Evolutionary conservation across 1,140 invertebrate genomes (phyloP).

Genomic region (Cydia strobilella): DNA sequence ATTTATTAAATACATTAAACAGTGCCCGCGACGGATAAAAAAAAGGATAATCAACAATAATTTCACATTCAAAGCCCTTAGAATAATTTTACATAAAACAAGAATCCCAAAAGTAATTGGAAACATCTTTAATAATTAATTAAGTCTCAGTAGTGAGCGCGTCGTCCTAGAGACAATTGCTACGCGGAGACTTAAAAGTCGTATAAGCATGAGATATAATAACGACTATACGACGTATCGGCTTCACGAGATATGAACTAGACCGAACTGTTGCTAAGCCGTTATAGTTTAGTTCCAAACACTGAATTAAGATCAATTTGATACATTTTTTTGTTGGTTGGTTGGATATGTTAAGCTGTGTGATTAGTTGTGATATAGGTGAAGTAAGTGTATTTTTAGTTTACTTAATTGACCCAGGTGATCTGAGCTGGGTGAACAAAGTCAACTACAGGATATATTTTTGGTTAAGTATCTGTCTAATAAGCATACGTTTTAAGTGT

Average conservation of each 20-base stretch:
- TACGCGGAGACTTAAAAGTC: neutral
- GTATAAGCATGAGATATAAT: neutral
- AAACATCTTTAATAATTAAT: constrained; percentile 8
- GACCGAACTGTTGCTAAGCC: constrained; percentile 5
- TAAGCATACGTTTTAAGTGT: too few species aligned
- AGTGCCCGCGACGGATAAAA: neutral
- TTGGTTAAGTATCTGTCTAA: too few species aligned
- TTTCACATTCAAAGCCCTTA: constrained; percentile 6
- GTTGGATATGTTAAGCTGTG: neutral
- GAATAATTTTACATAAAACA: neutral
- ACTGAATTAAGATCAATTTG: neutral
- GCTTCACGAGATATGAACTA: neutral
- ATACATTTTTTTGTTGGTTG: neutral
- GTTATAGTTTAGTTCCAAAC: neutral
- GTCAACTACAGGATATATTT: too few species aligned
- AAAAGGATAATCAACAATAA: neutral
- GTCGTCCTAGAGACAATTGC: neutral
- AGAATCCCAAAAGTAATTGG: constrained; percentile 7
- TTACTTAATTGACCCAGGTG: too few species aligned
- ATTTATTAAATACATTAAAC: neutral
- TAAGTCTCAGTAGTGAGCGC: neutral
- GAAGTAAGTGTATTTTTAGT: too few species aligned
- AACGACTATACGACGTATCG: neutral
- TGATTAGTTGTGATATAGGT: too few species aligned
- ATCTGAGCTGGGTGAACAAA: too few species aligned